Base-by-base conservation (phyloP, 1,140 invertebrate genomes). In the Conus betulinus region DNA sequence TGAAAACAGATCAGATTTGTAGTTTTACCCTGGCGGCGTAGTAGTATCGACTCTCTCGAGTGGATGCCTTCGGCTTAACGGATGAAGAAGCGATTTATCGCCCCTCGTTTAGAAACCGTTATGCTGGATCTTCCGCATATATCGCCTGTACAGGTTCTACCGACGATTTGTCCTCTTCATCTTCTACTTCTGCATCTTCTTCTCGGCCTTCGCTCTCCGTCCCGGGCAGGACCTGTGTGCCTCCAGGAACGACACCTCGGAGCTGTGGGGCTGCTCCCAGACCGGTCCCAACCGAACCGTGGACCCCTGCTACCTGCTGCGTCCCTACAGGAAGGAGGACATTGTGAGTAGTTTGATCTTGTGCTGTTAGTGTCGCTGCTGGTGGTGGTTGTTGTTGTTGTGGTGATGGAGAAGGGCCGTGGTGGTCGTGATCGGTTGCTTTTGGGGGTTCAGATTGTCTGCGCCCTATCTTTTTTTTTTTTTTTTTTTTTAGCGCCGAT, bases 91-190 rank as follows among this genome's bases (percentile, higher is more conserved):
- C 39, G 39, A 39, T 39, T 39, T 39, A 39, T 39, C 39, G 39
- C 39, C 39, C 39, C 39, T 39, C 39, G 39, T 39, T 39, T 39
- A 39, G 3, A 39, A 39, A 39, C 39, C 39, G 39, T 39, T 39
- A 39, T 39, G 39, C 39, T 39, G 39, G 39, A 39, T 39, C 39
- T 39, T 39, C 39, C 39, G 3, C 39, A 1, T 39, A 39, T 39
- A 39, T 20, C 17, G 60, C 4, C 60, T 63, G 4, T 63, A 39
- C 94, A 98, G 98, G 89, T 99, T 99, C 94, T 99, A 99, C 94
- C 96, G 97, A 13, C 97, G 99, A 93, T 99, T 99, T 94, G 97
- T 98, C 87, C 96, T 98, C 53, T 99, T 99, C 94, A 96, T 97
- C 0, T 96, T 97, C 60, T 99, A 99, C 95, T 99, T 99, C 92